These are phyloP conservation scores for Gallinago jamesoni DNA, from an alignment of 2,113 vertebrate genomes.

Conservation along the genomic window DNA sequence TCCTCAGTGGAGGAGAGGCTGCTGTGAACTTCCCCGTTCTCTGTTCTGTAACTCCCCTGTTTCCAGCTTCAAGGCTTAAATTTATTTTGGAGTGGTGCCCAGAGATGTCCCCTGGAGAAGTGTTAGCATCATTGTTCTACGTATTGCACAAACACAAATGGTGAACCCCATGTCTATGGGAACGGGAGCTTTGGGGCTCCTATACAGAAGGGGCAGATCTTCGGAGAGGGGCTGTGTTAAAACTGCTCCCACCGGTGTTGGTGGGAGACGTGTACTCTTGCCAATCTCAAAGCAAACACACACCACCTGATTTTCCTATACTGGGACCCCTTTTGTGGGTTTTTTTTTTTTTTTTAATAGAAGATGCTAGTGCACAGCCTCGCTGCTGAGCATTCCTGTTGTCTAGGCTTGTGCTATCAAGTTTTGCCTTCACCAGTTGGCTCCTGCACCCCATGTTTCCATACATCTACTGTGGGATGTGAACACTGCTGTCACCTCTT, in stretches of 20 bases:
- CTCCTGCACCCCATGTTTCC: not conserved
- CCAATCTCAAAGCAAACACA: not conserved
- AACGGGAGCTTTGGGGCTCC: not conserved
- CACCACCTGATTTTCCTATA: not conserved
- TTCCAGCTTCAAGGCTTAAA: not conserved
- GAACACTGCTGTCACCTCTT: not conserved
- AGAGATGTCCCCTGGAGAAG: not conserved
- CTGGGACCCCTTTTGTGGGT: not conserved
- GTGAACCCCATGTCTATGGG: not conserved
- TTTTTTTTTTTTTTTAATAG: not conserved
- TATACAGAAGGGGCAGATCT: not conserved
- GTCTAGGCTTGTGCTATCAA: not conserved
- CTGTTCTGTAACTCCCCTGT: not conserved
- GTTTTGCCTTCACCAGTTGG: not conserved
- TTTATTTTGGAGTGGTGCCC: not conserved
- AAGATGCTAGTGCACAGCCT: not conserved
- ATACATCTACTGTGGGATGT: fast-evolving
- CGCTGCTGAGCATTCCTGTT: not conserved
- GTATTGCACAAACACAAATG: not conserved
- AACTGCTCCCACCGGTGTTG: not conserved
- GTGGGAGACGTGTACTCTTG: not conserved
- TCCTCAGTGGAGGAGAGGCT: not conserved
- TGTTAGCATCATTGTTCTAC: not conserved
- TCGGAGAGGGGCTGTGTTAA: not conserved
- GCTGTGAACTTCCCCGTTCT: not conserved